Evolutionary conservation across 2,113 vertebrate genomes (phyloP), one percentile per base, ranked within the genome.

Genomic region (Pitta sordida): DNA sequence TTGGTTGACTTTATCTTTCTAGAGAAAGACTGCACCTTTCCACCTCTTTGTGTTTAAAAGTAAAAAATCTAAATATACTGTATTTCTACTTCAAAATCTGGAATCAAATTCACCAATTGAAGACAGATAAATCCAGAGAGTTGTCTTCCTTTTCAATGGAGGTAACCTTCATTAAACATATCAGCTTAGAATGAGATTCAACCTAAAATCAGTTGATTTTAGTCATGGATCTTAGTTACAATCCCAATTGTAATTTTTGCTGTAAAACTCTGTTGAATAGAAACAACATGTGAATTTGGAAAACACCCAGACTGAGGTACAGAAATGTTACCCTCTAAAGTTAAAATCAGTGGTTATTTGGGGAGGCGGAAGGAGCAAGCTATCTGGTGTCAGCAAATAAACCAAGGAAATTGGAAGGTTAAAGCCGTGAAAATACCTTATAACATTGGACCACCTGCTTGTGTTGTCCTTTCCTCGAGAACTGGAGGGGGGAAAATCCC

Each of bases 391-490:
- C 83, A 86, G 83, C 86, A 88, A 63, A 80, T 68, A 68, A 92
- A 87, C 76, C 84, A 91, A 94, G 94, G 91, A 97, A 94, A 94
- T 32, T 55, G 89, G 93, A 95, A 91, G 91, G 80, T 94, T 86
- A 94, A 92, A 96, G 44, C 67, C 22, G 27, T 90, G 83, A 76
- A 87, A 96, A 89, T 80, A 90, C 59, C 89, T 73, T 95, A 94
- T 75, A 68, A 83, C 94, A 78, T 10, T 41, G 20, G 60, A 91
- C 91, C 93, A 91, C 83, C 96, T 95, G 88, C 80, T 83, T 83
- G 67, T 59, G 74, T 65, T 85, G 93, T 94, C 96, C 94, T 95
- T 95, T 93, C 51, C 83, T 91, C 78, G 93, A 91, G 94, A 96
- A 80, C 74, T 41, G 93, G 88, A 27, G 62, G 90, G 88, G 90